Evolutionary conservation across 2,113 vertebrate genomes (phyloP).

Genomic region (Hippocampus comes): DNA sequence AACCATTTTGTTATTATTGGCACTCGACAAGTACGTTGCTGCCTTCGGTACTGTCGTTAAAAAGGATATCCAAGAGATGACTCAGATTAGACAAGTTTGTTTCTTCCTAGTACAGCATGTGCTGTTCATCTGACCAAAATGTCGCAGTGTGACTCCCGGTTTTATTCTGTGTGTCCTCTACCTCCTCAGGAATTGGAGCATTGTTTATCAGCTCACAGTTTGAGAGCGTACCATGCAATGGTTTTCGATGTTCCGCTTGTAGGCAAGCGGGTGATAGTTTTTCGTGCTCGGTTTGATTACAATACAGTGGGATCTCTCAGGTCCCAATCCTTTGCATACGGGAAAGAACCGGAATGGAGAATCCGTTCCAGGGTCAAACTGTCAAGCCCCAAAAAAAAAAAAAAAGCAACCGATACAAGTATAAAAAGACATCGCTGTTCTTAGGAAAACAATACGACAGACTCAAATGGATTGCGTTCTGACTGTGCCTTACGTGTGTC

Average conservation of each 20-base stretch:
- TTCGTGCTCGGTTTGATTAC: neutral
- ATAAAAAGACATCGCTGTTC: no score
- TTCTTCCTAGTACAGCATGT: neutral
- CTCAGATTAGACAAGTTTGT: neutral
- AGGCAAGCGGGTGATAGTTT: neutral
- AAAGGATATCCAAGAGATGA: conserved; percentile 7
- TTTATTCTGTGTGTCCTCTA: neutral
- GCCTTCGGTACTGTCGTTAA: conserved; percentile 1
- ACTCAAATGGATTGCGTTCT: no score
- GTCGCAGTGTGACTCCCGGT: neutral
- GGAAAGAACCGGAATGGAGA: no score
- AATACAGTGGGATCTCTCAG: neutral
- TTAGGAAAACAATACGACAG: no score
- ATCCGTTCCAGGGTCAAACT: no score
- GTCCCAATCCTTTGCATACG: neutral
- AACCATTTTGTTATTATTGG: conserved; percentile 10
- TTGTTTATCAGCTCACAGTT: neutral
- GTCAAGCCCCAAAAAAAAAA: no score
- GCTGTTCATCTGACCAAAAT: neutral
- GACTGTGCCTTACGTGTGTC: no score
- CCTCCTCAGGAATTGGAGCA: neutral
- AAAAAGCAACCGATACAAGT: no score
- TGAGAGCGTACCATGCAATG: neutral
- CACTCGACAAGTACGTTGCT: conserved; percentile 1
- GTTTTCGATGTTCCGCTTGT: neutral